Percentiles rank a stretch among this genome's conserved stretches.
These are phyloP conservation scores for Karalla daura DNA, from an alignment of 2,797 vertebrate species.

Conservation along the genomic window DNA sequence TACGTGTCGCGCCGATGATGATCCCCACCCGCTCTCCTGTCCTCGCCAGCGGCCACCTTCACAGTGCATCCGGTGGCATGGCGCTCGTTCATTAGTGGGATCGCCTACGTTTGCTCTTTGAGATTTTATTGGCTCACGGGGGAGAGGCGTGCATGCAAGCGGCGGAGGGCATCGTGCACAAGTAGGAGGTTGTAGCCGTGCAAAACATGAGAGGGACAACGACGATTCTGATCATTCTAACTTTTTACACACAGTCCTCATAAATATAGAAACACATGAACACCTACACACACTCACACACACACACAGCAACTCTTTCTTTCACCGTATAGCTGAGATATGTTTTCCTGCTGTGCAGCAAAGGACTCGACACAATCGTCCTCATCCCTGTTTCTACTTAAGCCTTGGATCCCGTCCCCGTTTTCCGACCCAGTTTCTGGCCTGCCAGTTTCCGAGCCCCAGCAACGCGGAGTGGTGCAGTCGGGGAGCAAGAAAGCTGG, in stretches of 20 bases:
- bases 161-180: conserved; percentile 28
- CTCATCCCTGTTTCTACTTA: conserved; percentile 84
- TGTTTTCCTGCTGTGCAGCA: conserved; percentile 72
- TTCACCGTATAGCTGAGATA: conserved; percentile 53
- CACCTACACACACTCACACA: conserved; percentile 8
- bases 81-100: conserved; percentile 55
- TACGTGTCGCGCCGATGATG: conserved; percentile 44
- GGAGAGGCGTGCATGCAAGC: conserved; percentile 31
- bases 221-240: conserved; percentile 10
- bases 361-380: conserved; percentile 69
- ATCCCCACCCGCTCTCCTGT: conserved; percentile 19
- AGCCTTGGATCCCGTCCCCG: conserved; percentile 71
- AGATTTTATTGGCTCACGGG: conserved; percentile 54
- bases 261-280: conserved; percentile 21
- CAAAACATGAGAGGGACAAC: conserved; percentile 36
- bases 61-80: neutral
- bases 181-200: conserved; percentile 41
- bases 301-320: conserved; percentile 11
- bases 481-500: conserved; percentile 77
- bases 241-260: neutral
- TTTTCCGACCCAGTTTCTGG: conserved; percentile 82
- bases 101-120: conserved; percentile 60
- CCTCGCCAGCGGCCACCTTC: conserved; percentile 32
- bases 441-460: conserved; percentile 74
- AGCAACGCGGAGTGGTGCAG: conserved; percentile 64